Percentiles rank a stretch among this genome's conserved stretches.
These are phyloP conservation scores for Tauraco hartlaubi DNA, from an alignment of 2,797 vertebrate species.

Conservation along the genomic window DNA sequence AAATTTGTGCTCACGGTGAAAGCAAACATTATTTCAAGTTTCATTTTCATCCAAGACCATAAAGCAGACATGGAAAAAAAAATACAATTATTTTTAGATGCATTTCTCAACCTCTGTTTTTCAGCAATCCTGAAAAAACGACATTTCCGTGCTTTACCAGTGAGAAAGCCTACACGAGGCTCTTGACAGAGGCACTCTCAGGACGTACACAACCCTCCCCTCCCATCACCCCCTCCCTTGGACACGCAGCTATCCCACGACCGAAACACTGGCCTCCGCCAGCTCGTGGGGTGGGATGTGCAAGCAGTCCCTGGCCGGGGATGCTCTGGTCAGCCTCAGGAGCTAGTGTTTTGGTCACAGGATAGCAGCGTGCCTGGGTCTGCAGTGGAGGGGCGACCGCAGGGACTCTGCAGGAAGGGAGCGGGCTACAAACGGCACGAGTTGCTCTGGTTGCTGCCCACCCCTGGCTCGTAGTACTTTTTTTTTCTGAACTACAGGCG, in stretches of 20 bases:
- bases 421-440: not conserved
- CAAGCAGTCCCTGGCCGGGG: not conserved
- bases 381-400: not conserved
- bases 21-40: slow-evolving; percentile 57
- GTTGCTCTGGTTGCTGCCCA: not conserved
- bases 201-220: not conserved
- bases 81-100: slow-evolving; percentile 35
- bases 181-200: not conserved
- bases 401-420: not conserved
- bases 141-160: not conserved
- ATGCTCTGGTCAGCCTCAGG: not conserved
- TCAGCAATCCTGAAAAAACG: slow-evolving; percentile 35
- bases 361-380: not conserved
- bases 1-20: slow-evolving; percentile 69
- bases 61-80: slow-evolving; percentile 49
- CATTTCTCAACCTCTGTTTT: slow-evolving; percentile 39
- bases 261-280: not conserved
- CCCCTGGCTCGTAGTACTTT: not conserved
- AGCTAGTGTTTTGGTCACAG: not conserved
- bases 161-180: not conserved
- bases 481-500: not conserved
- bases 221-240: not conserved
- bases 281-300: not conserved
- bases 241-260: not conserved
- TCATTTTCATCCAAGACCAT: slow-evolving; percentile 23